Conservation (phyloP, 1,140 invertebrate species). For the Macrobrachium nipponense region DNA sequence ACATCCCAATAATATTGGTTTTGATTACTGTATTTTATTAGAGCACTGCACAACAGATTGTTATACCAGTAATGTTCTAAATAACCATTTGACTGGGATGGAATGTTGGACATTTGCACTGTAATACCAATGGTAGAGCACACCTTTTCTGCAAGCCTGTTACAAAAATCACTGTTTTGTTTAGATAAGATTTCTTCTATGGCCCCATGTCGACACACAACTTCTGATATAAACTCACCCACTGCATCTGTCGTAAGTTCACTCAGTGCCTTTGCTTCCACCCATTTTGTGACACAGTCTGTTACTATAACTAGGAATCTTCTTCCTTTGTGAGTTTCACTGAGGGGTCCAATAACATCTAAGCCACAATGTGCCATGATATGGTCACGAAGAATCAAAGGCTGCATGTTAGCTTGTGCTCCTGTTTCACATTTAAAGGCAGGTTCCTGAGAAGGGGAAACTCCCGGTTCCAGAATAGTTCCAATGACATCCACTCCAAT, state of each 20-base stretch:
- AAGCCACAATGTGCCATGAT: constrained; percentile 50
- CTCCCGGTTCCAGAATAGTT: constrained; percentile 47
- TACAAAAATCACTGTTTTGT: constrained; percentile 50
- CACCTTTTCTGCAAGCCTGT: constrained; percentile 34
- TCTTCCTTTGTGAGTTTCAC: constrained; percentile 54
- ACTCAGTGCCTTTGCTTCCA: constrained; percentile 26
- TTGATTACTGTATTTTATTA: constrained; percentile 44
- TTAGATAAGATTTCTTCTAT: constrained; percentile 50
- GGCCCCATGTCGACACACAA: constrained; percentile 47
- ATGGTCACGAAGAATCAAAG: constrained; percentile 36
- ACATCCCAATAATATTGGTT: constrained; percentile 53
- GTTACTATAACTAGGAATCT: constrained; percentile 44
- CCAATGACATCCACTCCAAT: constrained; percentile 55
- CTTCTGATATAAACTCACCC: constrained; percentile 46
- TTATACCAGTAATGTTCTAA: constrained; percentile 54
- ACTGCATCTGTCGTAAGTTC: constrained; percentile 47
- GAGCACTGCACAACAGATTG: constrained; percentile 34
- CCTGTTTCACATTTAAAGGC: constrained; percentile 43
- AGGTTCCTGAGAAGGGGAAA: constrained; percentile 31
- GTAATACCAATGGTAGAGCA: constrained; percentile 36
- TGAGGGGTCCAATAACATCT: constrained; percentile 51
- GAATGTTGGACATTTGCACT: constrained; percentile 40
- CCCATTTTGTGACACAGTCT: constrained; percentile 53
- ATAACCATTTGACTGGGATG: constrained; percentile 37
- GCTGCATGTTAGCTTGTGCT: constrained; percentile 22